Conservation (phyloP, 2,888 invertebrate species). For the Leptinotarsa juncta region DNA sequence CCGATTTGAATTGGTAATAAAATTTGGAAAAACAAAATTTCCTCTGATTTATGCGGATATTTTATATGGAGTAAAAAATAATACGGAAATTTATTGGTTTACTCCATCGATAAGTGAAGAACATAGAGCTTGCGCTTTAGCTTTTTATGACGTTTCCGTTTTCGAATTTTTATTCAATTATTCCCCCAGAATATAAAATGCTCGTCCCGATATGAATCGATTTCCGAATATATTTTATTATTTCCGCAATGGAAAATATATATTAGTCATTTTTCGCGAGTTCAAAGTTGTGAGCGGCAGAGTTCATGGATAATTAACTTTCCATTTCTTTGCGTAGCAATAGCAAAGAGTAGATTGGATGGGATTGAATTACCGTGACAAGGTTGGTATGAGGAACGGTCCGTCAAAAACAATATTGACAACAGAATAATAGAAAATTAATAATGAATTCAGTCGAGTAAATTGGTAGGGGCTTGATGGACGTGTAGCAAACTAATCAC, state of each 20-base stretch:
- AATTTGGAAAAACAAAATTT: conserved; percentile 61
- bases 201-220: conserved; percentile 39
- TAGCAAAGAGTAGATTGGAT: too few species aligned
- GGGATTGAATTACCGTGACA: too few species aligned
- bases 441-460: too few species aligned
- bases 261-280: not conserved
- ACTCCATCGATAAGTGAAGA: conserved; percentile 48
- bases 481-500: too few species aligned
- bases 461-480: too few species aligned
- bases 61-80: conserved; percentile 58
- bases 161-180: conserved; percentile 47
- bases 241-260: conserved; percentile 33
- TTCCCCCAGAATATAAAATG: conserved; percentile 31
- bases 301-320: not conserved
- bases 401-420: too few species aligned
- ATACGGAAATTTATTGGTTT: conserved; percentile 52
- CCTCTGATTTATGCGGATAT: conserved; percentile 58
- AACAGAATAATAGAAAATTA: too few species aligned
- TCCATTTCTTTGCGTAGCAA: too few species aligned
- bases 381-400: too few species aligned
- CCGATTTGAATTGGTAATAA: conserved; percentile 62
- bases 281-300: not conserved
- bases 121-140: conserved; percentile 34
- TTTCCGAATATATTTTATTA: conserved; percentile 44
- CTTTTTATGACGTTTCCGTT: conserved; percentile 42